Percentiles rank a stretch among this genome's conserved stretches.
Evolutionary conservation across 2,797 vertebrate genomes (phyloP).

Genomic region (Falco novaeseelandiae): DNA sequence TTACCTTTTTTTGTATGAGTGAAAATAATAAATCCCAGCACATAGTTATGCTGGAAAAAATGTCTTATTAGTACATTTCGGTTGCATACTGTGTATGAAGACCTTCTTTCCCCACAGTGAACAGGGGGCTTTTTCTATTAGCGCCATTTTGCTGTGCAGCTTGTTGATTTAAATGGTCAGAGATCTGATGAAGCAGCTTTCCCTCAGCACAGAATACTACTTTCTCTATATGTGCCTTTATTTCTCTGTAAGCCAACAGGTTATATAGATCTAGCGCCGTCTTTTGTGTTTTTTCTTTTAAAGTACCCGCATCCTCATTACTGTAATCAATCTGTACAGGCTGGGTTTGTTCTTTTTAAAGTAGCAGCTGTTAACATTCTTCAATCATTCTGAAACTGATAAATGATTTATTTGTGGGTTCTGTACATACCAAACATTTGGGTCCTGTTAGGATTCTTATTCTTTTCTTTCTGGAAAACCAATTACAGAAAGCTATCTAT

Average conservation of each 20-base stretch:
- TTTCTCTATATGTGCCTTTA: neutral
- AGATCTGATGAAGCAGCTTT: neutral
- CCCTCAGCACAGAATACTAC: neutral
- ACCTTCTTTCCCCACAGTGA: neutral
- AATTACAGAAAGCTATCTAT: neutral
- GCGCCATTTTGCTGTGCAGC: conserved; percentile 6
- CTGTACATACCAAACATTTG: neutral
- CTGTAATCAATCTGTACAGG: neutral
- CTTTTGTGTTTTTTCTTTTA: neutral
- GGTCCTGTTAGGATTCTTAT: neutral
- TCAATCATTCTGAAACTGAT: neutral
- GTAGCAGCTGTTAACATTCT: neutral
- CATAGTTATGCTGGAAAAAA: neutral
- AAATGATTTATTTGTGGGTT: neutral
- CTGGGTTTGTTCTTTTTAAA: neutral
- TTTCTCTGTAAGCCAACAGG: neutral
- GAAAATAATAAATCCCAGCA: neutral
- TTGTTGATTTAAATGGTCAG: neutral
- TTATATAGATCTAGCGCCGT: neutral
- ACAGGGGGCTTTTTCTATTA: neutral
- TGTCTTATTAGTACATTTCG: neutral
- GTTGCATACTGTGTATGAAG: neutral
- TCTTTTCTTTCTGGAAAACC: neutral
- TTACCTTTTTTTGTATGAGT: neutral
- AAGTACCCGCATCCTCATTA: neutral